phyloP scores from a whole-genome alignment of 1,140 invertebrate species.

The Drosophila littoralis region DNA sequence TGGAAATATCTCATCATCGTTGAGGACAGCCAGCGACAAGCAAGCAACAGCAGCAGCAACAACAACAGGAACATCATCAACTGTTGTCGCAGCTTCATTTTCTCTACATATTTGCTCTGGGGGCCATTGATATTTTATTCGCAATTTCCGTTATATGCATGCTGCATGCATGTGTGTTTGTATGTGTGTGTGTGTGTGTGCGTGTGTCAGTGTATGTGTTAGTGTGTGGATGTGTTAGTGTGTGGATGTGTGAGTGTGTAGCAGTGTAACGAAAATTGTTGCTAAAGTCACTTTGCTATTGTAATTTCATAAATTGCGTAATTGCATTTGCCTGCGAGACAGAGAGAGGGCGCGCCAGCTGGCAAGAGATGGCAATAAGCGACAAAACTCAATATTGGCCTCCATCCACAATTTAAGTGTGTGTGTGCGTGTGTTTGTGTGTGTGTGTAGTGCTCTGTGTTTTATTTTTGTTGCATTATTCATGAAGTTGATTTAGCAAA shows the following conservation, averaged over 20 bases:
- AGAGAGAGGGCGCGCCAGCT: neutral
- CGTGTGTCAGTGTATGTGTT: neutral
- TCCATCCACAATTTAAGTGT: constrained; percentile 2
- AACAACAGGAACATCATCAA: constrained; percentile 19
- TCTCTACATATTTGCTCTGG: constrained; percentile 19
- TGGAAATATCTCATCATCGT: neutral
- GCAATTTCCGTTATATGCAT: constrained; percentile 55
- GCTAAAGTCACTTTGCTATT: constrained; percentile 52
- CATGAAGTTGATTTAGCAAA: constrained; percentile 42
- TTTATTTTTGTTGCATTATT: constrained; percentile 48
- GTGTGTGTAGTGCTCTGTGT: constrained; percentile 6
- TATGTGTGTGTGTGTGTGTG: constrained; percentile 1
- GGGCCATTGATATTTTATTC: constrained; percentile 30
- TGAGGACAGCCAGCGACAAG: neutral
- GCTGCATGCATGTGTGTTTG: constrained; percentile 20
- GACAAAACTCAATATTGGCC: constrained; percentile 39
- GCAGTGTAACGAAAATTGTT: constrained; percentile 44
- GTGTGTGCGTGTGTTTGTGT: neutral
- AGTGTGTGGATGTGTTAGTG: constrained; percentile 2
- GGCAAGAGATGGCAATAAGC: constrained; percentile 23
- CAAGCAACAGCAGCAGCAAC: constrained; percentile 1
- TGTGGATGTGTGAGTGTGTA: constrained; percentile 1
- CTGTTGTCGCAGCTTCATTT: constrained; percentile 35
- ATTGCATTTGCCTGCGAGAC: constrained; percentile 52
- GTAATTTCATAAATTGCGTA: constrained; percentile 71